phyloP scores from a whole-genome alignment of 37 sponge, comb jelly and placozoan species.

The Dysidea cf. avara region DNA sequence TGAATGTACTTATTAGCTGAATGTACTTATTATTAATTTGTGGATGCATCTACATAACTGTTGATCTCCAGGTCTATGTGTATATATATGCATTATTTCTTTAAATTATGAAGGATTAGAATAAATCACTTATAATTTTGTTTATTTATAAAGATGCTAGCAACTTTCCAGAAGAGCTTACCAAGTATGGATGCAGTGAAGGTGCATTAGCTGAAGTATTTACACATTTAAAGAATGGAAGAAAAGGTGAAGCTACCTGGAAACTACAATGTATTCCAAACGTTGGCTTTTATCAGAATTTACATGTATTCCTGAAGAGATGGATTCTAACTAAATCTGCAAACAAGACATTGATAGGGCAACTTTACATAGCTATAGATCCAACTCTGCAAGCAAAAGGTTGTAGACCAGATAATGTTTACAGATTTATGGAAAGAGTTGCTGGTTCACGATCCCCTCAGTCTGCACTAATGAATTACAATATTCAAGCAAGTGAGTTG shows the following conservation, averaged over 20 bases:
- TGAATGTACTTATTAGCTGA: no score
- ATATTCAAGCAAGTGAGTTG: background rate
- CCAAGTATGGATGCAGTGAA: conserved; percentile 19
- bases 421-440: conserved; percentile 18
- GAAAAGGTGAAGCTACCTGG: background rate
- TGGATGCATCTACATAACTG: no score
- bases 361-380: conserved; percentile 38
- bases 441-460: no score
- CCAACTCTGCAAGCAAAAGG: background rate
- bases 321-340: conserved; percentile 22
- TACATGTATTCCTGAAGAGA: conserved; percentile 35
- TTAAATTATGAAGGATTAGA: no score
- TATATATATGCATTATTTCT: no score
- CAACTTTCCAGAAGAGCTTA: conserved; percentile 12
- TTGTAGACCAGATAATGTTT: conserved; percentile 24
- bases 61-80: no score
- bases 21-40: no score
- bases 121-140: no score
- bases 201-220: conserved; percentile 1
- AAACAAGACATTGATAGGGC: conserved; percentile 14
- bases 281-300: conserved; percentile 21
- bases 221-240: background rate
- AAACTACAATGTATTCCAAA: conserved; percentile 4
- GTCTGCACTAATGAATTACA: no score
- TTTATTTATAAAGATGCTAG: no score